Evolutionary conservation across 2,888 invertebrate species (phyloP).

Genomic region (Bembecia ichneumoniformis): DNA sequence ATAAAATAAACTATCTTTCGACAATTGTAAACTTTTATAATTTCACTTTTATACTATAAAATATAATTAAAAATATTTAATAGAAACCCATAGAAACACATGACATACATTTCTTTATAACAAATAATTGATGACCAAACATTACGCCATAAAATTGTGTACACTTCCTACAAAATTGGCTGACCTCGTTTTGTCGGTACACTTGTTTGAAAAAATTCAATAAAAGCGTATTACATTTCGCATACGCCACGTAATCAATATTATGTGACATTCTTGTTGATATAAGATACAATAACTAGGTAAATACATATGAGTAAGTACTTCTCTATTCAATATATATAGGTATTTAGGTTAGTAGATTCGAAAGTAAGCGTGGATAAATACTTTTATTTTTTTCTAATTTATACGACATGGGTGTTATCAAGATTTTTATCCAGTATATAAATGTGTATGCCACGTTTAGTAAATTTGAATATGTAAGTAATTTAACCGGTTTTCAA

Average conservation of each 20-base stretch:
- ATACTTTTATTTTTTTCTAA: not conserved
- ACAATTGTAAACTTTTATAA: too few species aligned
- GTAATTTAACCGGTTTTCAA: not conserved
- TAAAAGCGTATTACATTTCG: not conserved
- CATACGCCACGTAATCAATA: not conserved
- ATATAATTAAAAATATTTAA: too few species aligned
- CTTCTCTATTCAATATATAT: not conserved
- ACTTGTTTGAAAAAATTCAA: not conserved
- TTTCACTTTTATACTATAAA: too few species aligned
- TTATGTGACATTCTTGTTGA: slow-evolving; percentile 3
- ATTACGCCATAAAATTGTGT: not conserved
- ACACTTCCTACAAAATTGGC: not conserved
- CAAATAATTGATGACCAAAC: not conserved
- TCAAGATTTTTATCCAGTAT: not conserved
- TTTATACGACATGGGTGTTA: not conserved
- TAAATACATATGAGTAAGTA: not conserved
- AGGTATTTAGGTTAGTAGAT: not conserved
- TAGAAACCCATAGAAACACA: too few species aligned
- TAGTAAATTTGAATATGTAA: not conserved
- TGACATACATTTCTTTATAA: not conserved
- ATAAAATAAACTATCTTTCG: too few species aligned
- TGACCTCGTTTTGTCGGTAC: not conserved
- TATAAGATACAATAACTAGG: not conserved
- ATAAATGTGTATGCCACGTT: not conserved
- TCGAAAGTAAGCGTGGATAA: not conserved